Conservation (phyloP, 1,140 invertebrate genomes). For the Eubasilissa regina region DNA sequence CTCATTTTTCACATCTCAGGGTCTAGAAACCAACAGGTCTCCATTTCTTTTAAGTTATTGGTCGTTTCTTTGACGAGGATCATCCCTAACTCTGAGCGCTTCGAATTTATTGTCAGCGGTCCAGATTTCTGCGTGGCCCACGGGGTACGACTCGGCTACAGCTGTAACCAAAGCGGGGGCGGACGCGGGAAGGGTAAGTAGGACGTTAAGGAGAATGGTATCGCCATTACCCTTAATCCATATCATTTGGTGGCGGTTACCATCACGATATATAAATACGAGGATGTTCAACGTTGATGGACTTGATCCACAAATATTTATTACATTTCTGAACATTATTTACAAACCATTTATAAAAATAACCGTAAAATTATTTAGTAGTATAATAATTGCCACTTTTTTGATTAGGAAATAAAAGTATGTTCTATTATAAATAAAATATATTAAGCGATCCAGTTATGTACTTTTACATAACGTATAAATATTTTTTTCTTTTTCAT, state of each 20-base stretch:
- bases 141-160: neutral
- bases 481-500: too few relatives aligned
- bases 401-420: too few relatives aligned
- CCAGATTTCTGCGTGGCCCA: constrained; percentile 2
- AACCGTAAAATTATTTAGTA: too few relatives aligned
- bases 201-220: constrained; percentile 59
- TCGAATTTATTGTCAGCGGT: constrained; percentile 50
- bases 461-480: too few relatives aligned
- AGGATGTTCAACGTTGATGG: constrained; percentile 16
- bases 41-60: constrained; percentile 60
- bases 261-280: constrained; percentile 59
- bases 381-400: too few relatives aligned
- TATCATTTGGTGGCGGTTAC: constrained; percentile 60
- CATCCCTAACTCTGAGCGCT: constrained; percentile 48
- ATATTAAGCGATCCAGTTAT: too few relatives aligned
- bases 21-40: constrained; percentile 56
- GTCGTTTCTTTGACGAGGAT: constrained; percentile 58
- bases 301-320: neutral
- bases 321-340: neutral
- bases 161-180: constrained; percentile 44
- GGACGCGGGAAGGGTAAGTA: constrained; percentile 36
- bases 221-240: constrained; percentile 60
- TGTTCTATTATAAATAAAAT: too few relatives aligned
- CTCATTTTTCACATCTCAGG: constrained; percentile 33
- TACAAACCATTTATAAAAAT: too few relatives aligned